phyloP scores from a whole-genome alignment of 2,113 vertebrate species.

The Podarcis raffonei region DNA sequence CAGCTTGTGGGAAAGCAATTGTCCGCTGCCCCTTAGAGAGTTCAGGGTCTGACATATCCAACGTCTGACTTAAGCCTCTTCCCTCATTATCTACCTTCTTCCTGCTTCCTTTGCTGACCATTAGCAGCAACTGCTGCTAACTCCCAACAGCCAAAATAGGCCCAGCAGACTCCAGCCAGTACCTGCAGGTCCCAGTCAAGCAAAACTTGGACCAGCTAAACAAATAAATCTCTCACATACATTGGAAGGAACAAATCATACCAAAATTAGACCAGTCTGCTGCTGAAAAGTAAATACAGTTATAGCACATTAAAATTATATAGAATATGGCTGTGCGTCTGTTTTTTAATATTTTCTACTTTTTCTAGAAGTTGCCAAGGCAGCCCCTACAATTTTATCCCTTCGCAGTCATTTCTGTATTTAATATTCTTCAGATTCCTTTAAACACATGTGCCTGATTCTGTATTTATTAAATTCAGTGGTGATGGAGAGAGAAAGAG shows the following conservation, averaged over 20 bases:
- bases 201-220: neutral
- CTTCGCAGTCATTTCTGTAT: neutral
- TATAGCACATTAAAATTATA: conserved; percentile 11
- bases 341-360: neutral
- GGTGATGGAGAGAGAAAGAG: neutral
- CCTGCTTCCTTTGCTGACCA: neutral
- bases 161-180: neutral
- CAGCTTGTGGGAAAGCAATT: too few species aligned
- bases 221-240: neutral
- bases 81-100: neutral
- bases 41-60: neutral
- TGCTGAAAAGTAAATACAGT: conserved; percentile 4
- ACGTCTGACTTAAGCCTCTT: neutral
- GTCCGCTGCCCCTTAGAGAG: neutral
- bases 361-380: neutral
- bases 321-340: conserved; percentile 1
- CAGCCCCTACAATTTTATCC: neutral
- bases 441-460: neutral
- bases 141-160: neutral
- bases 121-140: too few species aligned
- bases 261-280: neutral
- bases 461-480: neutral
- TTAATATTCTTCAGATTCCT: neutral
- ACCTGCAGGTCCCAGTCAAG: neutral
- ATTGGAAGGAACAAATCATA: neutral